Percentiles rank a stretch among this genome's conserved stretches.
Conservation (phyloP, 2,888 invertebrate species). For the Synergus gifuensis region DNA sequence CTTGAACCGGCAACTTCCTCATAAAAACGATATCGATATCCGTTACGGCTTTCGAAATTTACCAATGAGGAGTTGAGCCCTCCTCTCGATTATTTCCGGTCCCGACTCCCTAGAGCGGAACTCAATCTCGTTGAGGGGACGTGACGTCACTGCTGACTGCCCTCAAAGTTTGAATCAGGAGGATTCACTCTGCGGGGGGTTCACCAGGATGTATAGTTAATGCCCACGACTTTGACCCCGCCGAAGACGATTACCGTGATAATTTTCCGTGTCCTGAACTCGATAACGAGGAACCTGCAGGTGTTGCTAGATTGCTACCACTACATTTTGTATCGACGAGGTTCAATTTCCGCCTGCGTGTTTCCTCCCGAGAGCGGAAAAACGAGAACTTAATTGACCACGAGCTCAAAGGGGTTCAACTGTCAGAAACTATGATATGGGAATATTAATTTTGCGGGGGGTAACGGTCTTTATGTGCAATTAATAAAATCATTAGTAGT, state of each 20-base stretch:
- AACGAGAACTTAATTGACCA: constrained; percentile 24
- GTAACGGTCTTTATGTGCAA: neutral
- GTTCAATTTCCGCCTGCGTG: constrained; percentile 43
- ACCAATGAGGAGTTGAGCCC: constrained; percentile 49
- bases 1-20: neutral
- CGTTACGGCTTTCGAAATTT: constrained; percentile 47
- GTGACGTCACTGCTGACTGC: constrained; percentile 10
- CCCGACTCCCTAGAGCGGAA: constrained; percentile 52
- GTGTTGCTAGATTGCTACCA: constrained; percentile 42
- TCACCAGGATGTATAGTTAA: constrained; percentile 53
- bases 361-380: constrained; percentile 27
- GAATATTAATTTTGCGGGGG: constrained; percentile 9
- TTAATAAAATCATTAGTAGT: constrained; percentile 1
- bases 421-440: constrained; percentile 20
- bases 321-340: constrained; percentile 3
- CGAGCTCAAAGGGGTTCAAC: constrained; percentile 9
- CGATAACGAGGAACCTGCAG: constrained; percentile 52
- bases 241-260: constrained; percentile 66
- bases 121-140: constrained; percentile 50
- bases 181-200: constrained; percentile 56
- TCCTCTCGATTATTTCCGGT: constrained; percentile 55
- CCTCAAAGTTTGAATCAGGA: constrained; percentile 35
- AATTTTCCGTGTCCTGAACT: constrained; percentile 62
- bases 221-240: constrained; percentile 34
- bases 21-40: constrained; percentile 11